Evolutionary conservation across 1,140 invertebrate genomes (phyloP).

Genomic region (Coenobita brevimanus): DNA sequence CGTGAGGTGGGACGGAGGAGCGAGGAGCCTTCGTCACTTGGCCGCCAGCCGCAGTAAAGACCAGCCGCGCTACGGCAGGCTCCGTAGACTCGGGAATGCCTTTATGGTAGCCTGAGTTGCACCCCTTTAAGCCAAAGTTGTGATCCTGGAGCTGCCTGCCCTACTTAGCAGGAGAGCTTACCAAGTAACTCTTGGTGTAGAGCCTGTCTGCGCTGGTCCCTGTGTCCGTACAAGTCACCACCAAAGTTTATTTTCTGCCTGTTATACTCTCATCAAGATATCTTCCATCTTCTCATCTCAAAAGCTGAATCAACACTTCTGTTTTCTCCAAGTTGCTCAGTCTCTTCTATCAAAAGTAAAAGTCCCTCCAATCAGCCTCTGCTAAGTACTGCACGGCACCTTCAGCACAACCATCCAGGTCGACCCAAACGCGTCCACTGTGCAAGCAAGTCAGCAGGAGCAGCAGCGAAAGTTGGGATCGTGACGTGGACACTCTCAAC

Average conservation of each 20-base stretch:
- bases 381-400: background rate
- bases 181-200: too few relatives aligned
- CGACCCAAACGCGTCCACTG: background rate
- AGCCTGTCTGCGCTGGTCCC: too few relatives aligned
- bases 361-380: background rate
- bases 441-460: background rate
- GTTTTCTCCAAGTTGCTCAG: conserved; percentile 24
- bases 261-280: too few relatives aligned
- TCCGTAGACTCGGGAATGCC: conserved; percentile 47
- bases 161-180: too few relatives aligned
- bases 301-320: conserved; percentile 10
- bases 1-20: conserved; percentile 58
- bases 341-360: background rate
- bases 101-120: conserved; percentile 52
- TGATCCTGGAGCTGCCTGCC: too few relatives aligned
- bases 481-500: conserved; percentile 49
- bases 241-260: too few relatives aligned
- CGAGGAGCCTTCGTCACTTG: conserved; percentile 43
- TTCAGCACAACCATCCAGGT: background rate
- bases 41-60: conserved; percentile 51
- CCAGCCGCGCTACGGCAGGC: conserved; percentile 57
- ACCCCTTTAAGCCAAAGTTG: background rate
- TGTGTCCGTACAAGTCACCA: too few relatives aligned
- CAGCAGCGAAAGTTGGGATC: conserved; percentile 28
- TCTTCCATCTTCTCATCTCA: too few relatives aligned